phyloP scores from a whole-genome alignment of 1,140 invertebrate species.

The Brachionus koreanus region DNA sequence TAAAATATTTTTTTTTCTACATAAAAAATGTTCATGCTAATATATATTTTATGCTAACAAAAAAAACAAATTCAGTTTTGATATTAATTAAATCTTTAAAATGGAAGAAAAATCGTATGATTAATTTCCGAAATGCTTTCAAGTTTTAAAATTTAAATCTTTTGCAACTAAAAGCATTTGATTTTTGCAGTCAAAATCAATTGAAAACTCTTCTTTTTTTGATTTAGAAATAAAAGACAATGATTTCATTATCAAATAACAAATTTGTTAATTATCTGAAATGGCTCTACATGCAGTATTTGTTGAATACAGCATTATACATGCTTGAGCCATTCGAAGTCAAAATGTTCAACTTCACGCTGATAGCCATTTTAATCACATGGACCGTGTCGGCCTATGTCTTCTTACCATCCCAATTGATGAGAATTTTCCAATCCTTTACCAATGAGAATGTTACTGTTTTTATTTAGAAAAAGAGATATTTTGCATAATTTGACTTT shows the following conservation, averaged over 20 bases:
- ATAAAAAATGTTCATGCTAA: neutral
- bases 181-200: neutral
- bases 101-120: neutral
- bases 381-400: slow-evolving; percentile 20
- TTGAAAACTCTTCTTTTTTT: neutral
- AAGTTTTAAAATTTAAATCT: neutral
- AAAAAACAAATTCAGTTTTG: neutral
- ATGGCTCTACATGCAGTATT: slow-evolving; percentile 44
- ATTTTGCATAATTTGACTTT: neutral
- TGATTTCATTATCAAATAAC: slow-evolving; percentile 23
- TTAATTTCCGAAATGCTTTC: neutral
- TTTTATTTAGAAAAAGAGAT: slow-evolving; percentile 2
- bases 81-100: neutral
- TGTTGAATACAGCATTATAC: slow-evolving; percentile 42
- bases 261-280: slow-evolving; percentile 35
- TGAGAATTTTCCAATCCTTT: slow-evolving; percentile 19
- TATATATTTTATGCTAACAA: neutral
- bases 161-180: neutral
- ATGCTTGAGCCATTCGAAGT: slow-evolving; percentile 43
- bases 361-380: slow-evolving; percentile 8
- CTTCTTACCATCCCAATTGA: slow-evolving; percentile 38
- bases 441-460: slow-evolving; percentile 18
- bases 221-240: neutral
- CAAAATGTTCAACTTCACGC: neutral
- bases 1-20: neutral